Percentiles rank a stretch among this genome's conserved stretches.
These are phyloP conservation scores for Heterotis niloticus DNA, from an alignment of 2,113 vertebrate species.

Conservation along the genomic window DNA sequence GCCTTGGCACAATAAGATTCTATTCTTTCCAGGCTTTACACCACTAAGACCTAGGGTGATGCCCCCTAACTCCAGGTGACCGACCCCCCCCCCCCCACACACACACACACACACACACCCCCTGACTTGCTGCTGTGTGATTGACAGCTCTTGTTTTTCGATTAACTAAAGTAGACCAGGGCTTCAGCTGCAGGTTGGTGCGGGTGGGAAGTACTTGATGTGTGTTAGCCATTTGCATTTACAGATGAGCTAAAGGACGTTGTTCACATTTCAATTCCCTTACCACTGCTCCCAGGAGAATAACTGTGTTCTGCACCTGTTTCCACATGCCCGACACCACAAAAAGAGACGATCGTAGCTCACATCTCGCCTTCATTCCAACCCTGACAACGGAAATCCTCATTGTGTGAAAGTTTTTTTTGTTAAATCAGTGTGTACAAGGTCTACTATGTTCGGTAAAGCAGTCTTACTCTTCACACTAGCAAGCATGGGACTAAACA, in stretches of 20 bases:
- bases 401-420: too few relatives aligned
- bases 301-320: not conserved
- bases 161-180: not conserved
- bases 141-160: not conserved
- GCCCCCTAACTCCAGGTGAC: too few relatives aligned
- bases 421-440: too few relatives aligned
- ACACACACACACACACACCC: not conserved
- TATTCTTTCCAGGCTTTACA: too few relatives aligned
- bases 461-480: too few relatives aligned
- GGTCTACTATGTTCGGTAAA: too few relatives aligned
- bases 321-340: not conserved
- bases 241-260: not conserved
- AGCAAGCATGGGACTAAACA: not conserved
- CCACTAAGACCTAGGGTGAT: too few relatives aligned
- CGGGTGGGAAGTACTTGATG: not conserved
- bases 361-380: too few relatives aligned
- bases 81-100: not conserved
- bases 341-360: not conserved
- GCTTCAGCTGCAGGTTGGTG: not conserved
- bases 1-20: too few relatives aligned
- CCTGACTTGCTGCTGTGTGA: not conserved
- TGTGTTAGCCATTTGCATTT: not conserved
- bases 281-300: not conserved
- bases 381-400: too few relatives aligned
- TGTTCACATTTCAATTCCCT: not conserved